Conservation (phyloP, 1,140 invertebrate genomes). For the Thaumatotibia leucotreta region DNA sequence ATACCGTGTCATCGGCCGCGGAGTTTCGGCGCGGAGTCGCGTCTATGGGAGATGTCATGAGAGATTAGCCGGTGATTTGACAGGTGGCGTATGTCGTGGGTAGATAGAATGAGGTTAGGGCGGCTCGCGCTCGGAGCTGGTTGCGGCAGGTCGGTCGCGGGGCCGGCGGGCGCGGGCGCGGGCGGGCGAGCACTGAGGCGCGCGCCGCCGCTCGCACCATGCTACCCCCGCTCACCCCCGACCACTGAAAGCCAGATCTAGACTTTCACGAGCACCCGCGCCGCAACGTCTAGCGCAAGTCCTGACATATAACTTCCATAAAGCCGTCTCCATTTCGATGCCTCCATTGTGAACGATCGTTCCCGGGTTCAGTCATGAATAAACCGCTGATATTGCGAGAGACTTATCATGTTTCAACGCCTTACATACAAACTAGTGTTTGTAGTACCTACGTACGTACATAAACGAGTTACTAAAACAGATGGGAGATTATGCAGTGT, state of each 20-base stretch:
- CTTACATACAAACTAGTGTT: not conserved
- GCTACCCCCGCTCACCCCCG: slow-evolving; percentile 33
- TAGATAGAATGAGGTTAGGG: slow-evolving; percentile 57
- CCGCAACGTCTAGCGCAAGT: slow-evolving; percentile 8
- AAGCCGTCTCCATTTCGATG: not conserved
- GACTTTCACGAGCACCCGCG: slow-evolving; percentile 38
- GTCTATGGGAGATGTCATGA: not conserved
- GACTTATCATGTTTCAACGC: not conserved
- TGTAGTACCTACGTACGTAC: not conserved
- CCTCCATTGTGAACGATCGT: not conserved
- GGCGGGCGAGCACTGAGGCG: slow-evolving; percentile 65
- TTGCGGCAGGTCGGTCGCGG: slow-evolving; percentile 45
- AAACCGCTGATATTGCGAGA: not conserved
- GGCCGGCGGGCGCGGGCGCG: slow-evolving; percentile 62
- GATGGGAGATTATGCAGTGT: not conserved
- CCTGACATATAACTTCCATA: slow-evolving; percentile 2
- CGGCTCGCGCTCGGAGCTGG: slow-evolving; percentile 26
- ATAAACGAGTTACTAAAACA: not conserved
- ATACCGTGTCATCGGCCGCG: slow-evolving; percentile 2
- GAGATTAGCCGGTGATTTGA: slow-evolving; percentile 32
- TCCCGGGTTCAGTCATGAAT: slow-evolving; percentile 1
- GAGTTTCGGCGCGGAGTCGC: not conserved
- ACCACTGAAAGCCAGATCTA: slow-evolving; percentile 32
- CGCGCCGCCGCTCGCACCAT: slow-evolving; percentile 40
- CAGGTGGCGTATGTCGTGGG: slow-evolving; percentile 42